Evolutionary conservation across 2,797 vertebrate species (phyloP).

Genomic region (Parauchenoglanis ngamensis): DNA sequence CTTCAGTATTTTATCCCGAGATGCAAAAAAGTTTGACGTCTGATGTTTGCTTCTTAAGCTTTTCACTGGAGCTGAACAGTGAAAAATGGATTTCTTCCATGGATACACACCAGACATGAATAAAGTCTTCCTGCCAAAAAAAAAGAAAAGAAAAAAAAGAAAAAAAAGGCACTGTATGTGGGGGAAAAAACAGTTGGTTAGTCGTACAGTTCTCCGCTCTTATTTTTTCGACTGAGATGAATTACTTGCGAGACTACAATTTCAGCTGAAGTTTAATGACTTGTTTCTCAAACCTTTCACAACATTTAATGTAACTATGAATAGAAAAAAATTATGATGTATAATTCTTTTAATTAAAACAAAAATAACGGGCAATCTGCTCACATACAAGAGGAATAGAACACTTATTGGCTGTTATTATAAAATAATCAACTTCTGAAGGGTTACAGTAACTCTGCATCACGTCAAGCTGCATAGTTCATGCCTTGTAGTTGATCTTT

Average conservation of each 20-base stretch:
- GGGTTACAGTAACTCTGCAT: background rate
- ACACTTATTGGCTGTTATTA: background rate
- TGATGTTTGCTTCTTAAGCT: background rate
- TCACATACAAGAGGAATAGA: background rate
- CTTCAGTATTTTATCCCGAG: background rate
- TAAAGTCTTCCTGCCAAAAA: background rate
- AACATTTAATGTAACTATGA: too few relatives aligned
- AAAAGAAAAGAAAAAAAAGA: background rate
- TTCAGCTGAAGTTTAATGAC: background rate
- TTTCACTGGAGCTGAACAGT: background rate
- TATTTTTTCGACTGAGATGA: background rate
- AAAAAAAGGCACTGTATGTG: background rate
- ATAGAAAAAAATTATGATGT: too few relatives aligned
- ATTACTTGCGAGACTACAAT: background rate
- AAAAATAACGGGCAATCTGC: background rate
- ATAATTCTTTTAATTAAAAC: too few relatives aligned
- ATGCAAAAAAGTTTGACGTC: background rate
- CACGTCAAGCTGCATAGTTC: background rate
- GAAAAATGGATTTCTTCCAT: background rate
- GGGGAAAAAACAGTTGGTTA: too few relatives aligned
- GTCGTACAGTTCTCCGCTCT: background rate
- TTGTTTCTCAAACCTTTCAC: background rate
- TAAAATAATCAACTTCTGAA: background rate
- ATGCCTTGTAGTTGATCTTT: background rate
- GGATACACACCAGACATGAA: background rate